Evolutionary conservation across 1,140 invertebrate genomes (phyloP), one percentile per base, ranked within the genome.

Genomic region (Latrodectus geometricus): DNA sequence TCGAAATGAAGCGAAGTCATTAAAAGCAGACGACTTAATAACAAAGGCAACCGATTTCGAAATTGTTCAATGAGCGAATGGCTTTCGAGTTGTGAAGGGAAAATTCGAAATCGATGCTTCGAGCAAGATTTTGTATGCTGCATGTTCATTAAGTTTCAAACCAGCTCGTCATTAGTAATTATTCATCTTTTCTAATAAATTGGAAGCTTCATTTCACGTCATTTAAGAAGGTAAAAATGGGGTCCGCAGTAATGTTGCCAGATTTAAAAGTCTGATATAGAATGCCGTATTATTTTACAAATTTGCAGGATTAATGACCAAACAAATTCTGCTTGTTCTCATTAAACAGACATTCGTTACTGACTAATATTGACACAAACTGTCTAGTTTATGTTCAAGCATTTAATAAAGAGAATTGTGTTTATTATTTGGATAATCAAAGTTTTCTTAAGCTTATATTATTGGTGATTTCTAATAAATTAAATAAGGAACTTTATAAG

Each of bases 121-220:
- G 9, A 15, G 77, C 61, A 68, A 61, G 17, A 61, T 61, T 61
- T 61, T 61, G 54, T 17, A 11, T 8, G 54, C 11, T 61, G 68
- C 9, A 69, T 69, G 15, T 66, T 81, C 79, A 81, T 81, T 81
- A 72, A 72, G 20, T 35, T 61, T n/a, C 50, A 23, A 81, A 66
- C 79, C 49, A 72, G 79, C 79, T 81, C 68, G 70, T 81, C 70
- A 81, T 70, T 20, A 72, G 66, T 56, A 56, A 81, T 21, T 70
- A 12, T 72, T 70, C 65, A 66, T 81, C 79, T 70, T 66, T 81
- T 56, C 52, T 81, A 68, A 81, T 81, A 50, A 81, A 81, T 81
- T 81, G 68, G 68, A 48, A 69, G 72, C 66, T 81, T 81, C 50
- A 72, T 81, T 69, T 69, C 49, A n/a, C n/a, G 79, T 72, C 49